Evolutionary conservation across 2,797 vertebrate species (phyloP).

Genomic region (Labroides dimidiatus): DNA sequence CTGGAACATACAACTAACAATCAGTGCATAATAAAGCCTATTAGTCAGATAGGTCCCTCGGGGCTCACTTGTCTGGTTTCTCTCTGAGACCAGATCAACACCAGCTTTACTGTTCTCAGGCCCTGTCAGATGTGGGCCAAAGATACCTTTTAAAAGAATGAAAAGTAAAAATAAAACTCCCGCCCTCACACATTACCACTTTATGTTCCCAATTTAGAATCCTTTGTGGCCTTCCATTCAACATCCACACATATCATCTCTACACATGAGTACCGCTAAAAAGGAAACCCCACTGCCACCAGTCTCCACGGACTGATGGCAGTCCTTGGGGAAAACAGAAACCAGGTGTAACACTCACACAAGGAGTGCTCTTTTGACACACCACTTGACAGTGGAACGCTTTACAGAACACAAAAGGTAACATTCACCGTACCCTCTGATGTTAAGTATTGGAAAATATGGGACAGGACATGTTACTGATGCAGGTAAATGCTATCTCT

Average conservation of each 20-base stretch:
- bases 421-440: slow-evolving; percentile 67
- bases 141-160: slow-evolving; percentile 50
- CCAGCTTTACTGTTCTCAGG: slow-evolving; percentile 23
- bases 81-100: slow-evolving; percentile 9
- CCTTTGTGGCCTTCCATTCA: slow-evolving; percentile 83
- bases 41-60: neutral
- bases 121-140: slow-evolving; percentile 45
- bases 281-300: slow-evolving; percentile 62
- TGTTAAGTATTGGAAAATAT: slow-evolving; percentile 70
- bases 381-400: slow-evolving; percentile 50
- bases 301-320: slow-evolving; percentile 13
- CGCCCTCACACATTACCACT: slow-evolving; percentile 33
- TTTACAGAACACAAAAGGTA: slow-evolving; percentile 71
- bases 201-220: slow-evolving; percentile 66
- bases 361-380: slow-evolving; percentile 71
- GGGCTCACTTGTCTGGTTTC: slow-evolving; percentile 3
- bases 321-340: slow-evolving; percentile 78
- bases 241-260: slow-evolving; percentile 81
- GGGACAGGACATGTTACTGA: slow-evolving; percentile 61
- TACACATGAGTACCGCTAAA: slow-evolving; percentile 80
- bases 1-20: neutral
- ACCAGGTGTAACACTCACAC: slow-evolving; percentile 78
- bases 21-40: neutral
- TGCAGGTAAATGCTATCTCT: slow-evolving; percentile 73
- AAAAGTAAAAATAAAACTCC: slow-evolving; percentile 73